Conservation (phyloP, 2,113 vertebrate genomes). For the Syngnathoides biaculeatus region DNA sequence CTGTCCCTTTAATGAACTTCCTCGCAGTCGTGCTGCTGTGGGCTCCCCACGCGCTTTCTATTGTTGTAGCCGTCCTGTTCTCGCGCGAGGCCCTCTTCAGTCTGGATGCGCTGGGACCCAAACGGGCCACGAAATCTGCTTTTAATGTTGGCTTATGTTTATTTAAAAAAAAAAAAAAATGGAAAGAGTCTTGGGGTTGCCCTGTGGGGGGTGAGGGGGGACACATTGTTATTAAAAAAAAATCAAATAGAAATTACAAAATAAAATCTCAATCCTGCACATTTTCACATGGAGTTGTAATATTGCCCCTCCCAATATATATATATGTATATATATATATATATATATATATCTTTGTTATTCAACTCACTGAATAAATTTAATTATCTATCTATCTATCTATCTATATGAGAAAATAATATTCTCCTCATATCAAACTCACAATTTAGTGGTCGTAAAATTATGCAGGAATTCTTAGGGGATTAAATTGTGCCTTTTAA, state of each 20-base stretch:
- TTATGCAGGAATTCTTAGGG: too few relatives aligned
- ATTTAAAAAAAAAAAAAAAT: background rate
- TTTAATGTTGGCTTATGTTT: background rate
- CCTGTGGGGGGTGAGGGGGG: background rate
- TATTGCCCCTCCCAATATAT: too few relatives aligned
- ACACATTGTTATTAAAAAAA: background rate
- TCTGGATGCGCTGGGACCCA: constrained; percentile 28
- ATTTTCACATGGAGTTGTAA: too few relatives aligned
- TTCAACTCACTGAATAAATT: too few relatives aligned
- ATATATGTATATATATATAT: too few relatives aligned
- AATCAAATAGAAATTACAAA: background rate
- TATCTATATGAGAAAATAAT: too few relatives aligned
- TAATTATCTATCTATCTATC: too few relatives aligned
- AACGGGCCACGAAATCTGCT: background rate
- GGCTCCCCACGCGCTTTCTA: constrained; percentile 57
- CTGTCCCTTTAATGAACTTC: constrained; percentile 31
- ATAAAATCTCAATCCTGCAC: too few relatives aligned
- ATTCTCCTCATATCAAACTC: too few relatives aligned
- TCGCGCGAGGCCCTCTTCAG: constrained; percentile 35
- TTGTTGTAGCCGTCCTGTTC: constrained; percentile 53
- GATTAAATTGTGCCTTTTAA: too few relatives aligned
- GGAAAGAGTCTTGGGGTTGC: background rate
- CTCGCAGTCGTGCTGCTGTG: constrained; percentile 35
- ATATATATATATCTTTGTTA: too few relatives aligned
- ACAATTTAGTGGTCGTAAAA: too few relatives aligned